Evolutionary conservation across 2,113 vertebrate species (phyloP).

Genomic region (Dipodomys ordii): DNA sequence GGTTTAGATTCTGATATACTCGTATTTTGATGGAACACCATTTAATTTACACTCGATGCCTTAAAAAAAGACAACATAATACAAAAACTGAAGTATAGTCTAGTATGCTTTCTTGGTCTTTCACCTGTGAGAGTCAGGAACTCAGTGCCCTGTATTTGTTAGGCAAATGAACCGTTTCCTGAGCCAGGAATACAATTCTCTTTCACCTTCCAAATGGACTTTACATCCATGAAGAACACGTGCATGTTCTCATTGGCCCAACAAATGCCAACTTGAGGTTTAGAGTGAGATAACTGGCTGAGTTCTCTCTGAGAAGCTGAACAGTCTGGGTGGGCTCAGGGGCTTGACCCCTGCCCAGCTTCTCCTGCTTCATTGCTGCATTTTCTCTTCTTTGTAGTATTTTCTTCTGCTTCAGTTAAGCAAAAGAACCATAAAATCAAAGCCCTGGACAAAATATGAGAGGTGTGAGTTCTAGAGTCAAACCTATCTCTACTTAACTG

Average conservation of each 20-base stretch:
- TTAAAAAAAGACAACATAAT: neutral
- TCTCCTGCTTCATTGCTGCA: neutral
- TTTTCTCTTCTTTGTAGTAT: neutral
- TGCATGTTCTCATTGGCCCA: neutral
- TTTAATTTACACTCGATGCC: neutral
- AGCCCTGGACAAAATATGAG: neutral
- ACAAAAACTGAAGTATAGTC: too few species aligned
- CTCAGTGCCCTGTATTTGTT: too few species aligned
- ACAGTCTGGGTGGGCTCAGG: neutral
- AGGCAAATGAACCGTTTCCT: too few species aligned
- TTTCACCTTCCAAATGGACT: neutral
- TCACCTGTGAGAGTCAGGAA: neutral
- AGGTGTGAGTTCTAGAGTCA: neutral
- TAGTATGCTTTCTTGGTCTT: neutral
- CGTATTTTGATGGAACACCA: neutral
- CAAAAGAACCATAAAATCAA: neutral
- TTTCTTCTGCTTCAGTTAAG: neutral
- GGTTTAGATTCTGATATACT: neutral
- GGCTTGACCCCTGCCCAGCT: accelerated
- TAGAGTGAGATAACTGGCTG: neutral
- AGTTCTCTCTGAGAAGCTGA: neutral
- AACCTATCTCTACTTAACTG: neutral
- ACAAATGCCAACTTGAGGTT: neutral
- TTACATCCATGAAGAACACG: neutral
- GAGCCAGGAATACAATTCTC: neutral